Evolutionary conservation across 1,140 invertebrate genomes (phyloP), one percentile per base, ranked within the genome.

Genomic region (Neomicropteryx cornuta): DNA sequence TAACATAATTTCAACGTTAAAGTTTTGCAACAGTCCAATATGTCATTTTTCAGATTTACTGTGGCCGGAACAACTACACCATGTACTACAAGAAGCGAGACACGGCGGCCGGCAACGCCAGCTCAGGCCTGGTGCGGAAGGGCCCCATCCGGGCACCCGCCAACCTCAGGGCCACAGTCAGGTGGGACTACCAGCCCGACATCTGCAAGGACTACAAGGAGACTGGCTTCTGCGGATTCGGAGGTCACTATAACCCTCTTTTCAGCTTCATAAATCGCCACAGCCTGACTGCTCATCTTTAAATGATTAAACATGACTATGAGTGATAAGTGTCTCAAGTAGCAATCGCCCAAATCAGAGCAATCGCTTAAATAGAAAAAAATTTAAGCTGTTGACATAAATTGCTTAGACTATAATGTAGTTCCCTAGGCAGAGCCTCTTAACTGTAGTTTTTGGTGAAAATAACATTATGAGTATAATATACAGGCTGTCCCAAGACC

Each of bases 151-250:
- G 92, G 57, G 91, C 91, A 11, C 88, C 90, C 1, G 78, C 87
- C 13, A 85, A 93, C 72, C 64, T 96, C 3, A 70, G 90, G 47
- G 79, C 87, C 4, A 94, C 91, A 2, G 90, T 96, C 2, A 65
- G 94, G 46, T 97, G 94, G 93, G 94, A 97, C 63, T 97, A 97
- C 66, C 90, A 95, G 53, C 94, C 93, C 3, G 92, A 97, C 62
- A 91, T 97, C 51, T 97, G 94, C 66, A 97, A 97, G 67, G 94
- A 97, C 68, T 97, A 90, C 55, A 97, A 97, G 61, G 94, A 97
- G 68, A 97, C 94, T 33, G 94, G 94, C 17, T 97, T 89, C 64
- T 97, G 94, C 74, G 92, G 92, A 3, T 97, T 97, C 71, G 94
- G 94, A 56, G 83, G 81, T 81, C 55, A 39, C n/a, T n/a, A n/a